phyloP scores from a whole-genome alignment of 2,797 vertebrate genomes.

The Dryobates pubescens region DNA sequence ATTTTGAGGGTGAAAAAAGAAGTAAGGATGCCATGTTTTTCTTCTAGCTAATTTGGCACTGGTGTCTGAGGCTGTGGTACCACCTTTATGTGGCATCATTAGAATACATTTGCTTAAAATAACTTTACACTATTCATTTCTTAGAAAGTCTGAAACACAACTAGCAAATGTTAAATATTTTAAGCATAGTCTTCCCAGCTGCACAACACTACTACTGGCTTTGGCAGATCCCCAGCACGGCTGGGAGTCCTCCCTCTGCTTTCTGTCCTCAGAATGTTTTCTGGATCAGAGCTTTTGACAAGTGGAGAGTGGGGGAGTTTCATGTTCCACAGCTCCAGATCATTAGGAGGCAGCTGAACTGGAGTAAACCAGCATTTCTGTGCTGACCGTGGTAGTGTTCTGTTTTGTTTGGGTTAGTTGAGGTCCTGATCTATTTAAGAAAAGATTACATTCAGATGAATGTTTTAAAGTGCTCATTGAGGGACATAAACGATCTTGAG shows the following conservation, averaged over 20 bases:
- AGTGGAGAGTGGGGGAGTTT: background rate
- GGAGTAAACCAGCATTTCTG: background rate
- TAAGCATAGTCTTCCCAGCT: background rate
- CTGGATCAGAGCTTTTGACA: slow-evolving; percentile 33
- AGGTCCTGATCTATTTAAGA: background rate
- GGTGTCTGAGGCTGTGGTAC: background rate
- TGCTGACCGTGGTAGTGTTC: background rate
- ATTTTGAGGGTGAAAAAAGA: background rate
- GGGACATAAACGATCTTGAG: background rate
- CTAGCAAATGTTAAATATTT: slow-evolving; percentile 35
- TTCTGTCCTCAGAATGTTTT: slow-evolving; percentile 3
- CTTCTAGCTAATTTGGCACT: slow-evolving; percentile 15
- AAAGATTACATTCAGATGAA: background rate
- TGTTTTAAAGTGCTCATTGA: background rate
- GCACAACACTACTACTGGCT: background rate
- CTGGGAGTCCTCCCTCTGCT: background rate
- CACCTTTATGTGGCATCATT: background rate
- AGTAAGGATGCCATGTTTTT: background rate
- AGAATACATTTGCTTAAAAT: slow-evolving; percentile 32
- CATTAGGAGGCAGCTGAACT: background rate
- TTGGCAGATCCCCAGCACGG: background rate
- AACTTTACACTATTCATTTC: slow-evolving; percentile 23
- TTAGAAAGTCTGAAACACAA: slow-evolving; percentile 22
- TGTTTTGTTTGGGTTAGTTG: background rate
- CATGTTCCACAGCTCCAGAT: background rate